Evolutionary conservation across 2,113 vertebrate species (phyloP).

Genomic region (Albula glossodonta): DNA sequence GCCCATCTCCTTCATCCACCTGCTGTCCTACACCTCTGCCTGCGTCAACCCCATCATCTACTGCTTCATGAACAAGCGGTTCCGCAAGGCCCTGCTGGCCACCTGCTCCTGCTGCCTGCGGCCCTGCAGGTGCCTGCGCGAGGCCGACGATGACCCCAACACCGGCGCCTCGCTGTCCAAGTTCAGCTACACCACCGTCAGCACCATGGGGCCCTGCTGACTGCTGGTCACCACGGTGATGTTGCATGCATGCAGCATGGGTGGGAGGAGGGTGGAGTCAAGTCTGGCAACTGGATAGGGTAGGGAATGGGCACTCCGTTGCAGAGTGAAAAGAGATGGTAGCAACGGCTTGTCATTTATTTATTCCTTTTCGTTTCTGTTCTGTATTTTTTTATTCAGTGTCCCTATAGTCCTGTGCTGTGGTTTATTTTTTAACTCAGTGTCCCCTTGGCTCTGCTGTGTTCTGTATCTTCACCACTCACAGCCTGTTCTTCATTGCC

Average conservation of each 20-base stretch:
- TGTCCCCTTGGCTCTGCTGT: background rate
- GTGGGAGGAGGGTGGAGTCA: background rate
- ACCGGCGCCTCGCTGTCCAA: slow-evolving; percentile 80
- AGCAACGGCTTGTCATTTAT: background rate
- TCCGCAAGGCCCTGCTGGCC: slow-evolving; percentile 80
- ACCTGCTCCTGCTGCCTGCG: slow-evolving; percentile 76
- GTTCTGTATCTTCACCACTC: background rate
- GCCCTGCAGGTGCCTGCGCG: slow-evolving; percentile 49
- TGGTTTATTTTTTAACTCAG: background rate
- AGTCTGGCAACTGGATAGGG: no score
- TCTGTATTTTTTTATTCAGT: background rate
- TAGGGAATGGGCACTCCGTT: background rate
- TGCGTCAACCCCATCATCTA: slow-evolving; percentile 96
- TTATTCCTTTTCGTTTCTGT: background rate
- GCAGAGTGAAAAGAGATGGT: background rate
- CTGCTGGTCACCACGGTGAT: background rate
- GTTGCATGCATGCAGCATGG: slow-evolving; percentile 7
- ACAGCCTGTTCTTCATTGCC: background rate
- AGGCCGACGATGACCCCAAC: slow-evolving; percentile 63
- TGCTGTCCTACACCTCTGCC: slow-evolving; percentile 84
- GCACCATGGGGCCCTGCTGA: slow-evolving; percentile 78
- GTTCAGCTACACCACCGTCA: slow-evolving; percentile 90
- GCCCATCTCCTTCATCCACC: slow-evolving; percentile 94
- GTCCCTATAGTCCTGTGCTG: background rate
- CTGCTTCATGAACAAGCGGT: slow-evolving; percentile 98